Percentiles rank a stretch among this genome's conserved stretches.
These are phyloP conservation scores for Tribolium castaneum DNA, from an alignment of 1,140 invertebrate species.

Conservation along the genomic window DNA sequence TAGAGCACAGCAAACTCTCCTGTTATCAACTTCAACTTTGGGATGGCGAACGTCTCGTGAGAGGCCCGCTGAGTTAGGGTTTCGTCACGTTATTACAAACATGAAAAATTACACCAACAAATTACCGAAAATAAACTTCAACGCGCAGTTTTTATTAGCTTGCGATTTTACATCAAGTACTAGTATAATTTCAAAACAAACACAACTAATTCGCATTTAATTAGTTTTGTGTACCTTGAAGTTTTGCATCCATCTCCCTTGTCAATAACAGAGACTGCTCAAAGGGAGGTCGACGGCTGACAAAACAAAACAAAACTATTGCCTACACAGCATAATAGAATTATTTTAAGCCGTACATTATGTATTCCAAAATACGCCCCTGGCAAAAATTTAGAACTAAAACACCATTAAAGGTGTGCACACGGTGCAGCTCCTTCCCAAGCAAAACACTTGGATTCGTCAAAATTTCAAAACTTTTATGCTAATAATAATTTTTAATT, in stretches of 20 bases:
- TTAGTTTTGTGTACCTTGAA: not conserved
- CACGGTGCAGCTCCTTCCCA: too few relatives aligned
- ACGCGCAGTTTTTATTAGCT: too few relatives aligned
- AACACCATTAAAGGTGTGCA: too few relatives aligned
- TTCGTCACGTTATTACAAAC: conserved; percentile 4
- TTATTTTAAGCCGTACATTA: not conserved
- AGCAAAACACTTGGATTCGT: too few relatives aligned
- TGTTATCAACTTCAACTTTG: conserved; percentile 11
- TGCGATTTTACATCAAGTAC: too few relatives aligned
- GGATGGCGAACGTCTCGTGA: not conserved
- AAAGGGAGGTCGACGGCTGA: not conserved
- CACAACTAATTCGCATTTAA: not conserved
- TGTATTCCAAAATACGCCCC: too few relatives aligned
- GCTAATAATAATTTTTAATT: too few relatives aligned
- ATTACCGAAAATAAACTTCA: not conserved
- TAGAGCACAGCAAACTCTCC: not conserved
- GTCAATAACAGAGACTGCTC: not conserved
- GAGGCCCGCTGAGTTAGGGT: not conserved
- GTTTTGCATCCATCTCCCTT: not conserved
- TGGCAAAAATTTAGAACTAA: too few relatives aligned
- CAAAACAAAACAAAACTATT: not conserved
- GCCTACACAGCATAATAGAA: not conserved
- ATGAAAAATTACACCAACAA: not conserved
- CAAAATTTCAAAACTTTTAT: too few relatives aligned
- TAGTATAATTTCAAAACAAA: not conserved